These are phyloP conservation scores for Sceliomorpha sp. DNA, from an alignment of 2,888 invertebrate genomes.

Conservation along the genomic window DNA sequence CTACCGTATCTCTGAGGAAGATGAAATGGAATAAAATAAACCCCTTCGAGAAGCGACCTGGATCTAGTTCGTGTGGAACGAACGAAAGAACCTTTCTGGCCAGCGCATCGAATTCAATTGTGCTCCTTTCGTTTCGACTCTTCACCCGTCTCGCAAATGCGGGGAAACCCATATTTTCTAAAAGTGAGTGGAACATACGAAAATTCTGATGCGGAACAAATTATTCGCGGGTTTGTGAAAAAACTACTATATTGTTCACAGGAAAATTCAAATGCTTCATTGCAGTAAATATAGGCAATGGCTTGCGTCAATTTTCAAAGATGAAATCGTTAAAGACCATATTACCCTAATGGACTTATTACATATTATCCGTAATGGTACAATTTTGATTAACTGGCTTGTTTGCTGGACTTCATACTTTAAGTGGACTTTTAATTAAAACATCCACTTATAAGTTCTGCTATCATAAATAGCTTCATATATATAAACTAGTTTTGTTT, in stretches of 20 bases:
- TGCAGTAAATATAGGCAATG: too few relatives aligned
- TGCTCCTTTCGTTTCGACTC: constrained; percentile 32
- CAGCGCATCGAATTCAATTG: constrained; percentile 32
- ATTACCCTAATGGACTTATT: too few relatives aligned
- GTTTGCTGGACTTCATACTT: too few relatives aligned
- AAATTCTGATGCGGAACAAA: constrained; percentile 10
- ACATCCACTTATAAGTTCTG: too few relatives aligned
- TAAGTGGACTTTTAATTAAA: too few relatives aligned
- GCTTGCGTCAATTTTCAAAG: too few relatives aligned
- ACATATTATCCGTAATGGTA: too few relatives aligned
- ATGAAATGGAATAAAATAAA: constrained; percentile 24
- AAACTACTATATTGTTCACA: background rate
- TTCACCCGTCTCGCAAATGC: constrained; percentile 17
- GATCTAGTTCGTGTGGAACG: constrained; percentile 5
- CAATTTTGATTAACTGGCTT: too few relatives aligned
- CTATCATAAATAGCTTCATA: too few relatives aligned
- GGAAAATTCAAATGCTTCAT: background rate
- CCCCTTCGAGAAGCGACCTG: constrained; percentile 11
- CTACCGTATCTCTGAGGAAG: constrained; percentile 6
- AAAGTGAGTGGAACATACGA: constrained; percentile 8
- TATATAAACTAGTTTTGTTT: too few relatives aligned
- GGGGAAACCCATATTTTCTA: constrained; percentile 7
- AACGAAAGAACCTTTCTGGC: constrained; percentile 31
- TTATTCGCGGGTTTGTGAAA: constrained; percentile 9
- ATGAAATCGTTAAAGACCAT: too few relatives aligned